Evolutionary conservation across 1,140 invertebrate species (phyloP).

Genomic region (Carposina sasakii): DNA sequence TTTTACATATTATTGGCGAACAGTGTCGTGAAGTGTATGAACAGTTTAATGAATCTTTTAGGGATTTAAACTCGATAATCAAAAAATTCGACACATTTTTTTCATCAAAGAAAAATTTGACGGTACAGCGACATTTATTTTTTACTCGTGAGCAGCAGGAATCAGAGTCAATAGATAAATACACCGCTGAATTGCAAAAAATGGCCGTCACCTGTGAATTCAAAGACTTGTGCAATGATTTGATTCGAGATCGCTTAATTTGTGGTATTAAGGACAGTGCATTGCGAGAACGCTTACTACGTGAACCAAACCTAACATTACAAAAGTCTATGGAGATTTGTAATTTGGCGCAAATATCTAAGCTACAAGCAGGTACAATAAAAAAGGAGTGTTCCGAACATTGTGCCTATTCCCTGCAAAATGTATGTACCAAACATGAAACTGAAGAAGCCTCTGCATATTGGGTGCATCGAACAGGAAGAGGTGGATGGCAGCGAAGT

Average conservation of each 20-base stretch:
- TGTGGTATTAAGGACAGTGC: background rate
- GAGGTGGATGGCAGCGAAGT: background rate
- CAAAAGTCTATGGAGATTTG: background rate
- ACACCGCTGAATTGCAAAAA: background rate
- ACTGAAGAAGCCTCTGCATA: background rate
- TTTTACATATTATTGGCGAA: background rate
- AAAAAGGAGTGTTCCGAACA: slow-evolving; percentile 8
- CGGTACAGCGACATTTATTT: background rate
- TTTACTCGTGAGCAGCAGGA: background rate
- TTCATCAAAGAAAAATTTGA: background rate
- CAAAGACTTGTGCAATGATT: background rate
- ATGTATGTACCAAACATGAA: background rate
- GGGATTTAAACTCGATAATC: slow-evolving; percentile 7
- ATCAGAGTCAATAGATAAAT: slow-evolving; percentile 3
- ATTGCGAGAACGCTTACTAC: background rate
- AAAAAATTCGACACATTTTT: slow-evolving; percentile 22
- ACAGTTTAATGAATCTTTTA: background rate
- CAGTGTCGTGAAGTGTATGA: background rate
- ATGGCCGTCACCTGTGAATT: background rate
- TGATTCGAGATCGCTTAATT: slow-evolving; percentile 4
- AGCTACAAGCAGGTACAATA: slow-evolving; percentile 5
- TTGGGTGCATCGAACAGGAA: background rate
- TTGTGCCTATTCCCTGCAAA: background rate
- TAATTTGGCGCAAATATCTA: background rate
- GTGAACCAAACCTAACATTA: background rate